These are phyloP conservation scores for Pelvicachromis taeniatus DNA, from an alignment of 2,113 vertebrate species.

Conservation along the genomic window DNA sequence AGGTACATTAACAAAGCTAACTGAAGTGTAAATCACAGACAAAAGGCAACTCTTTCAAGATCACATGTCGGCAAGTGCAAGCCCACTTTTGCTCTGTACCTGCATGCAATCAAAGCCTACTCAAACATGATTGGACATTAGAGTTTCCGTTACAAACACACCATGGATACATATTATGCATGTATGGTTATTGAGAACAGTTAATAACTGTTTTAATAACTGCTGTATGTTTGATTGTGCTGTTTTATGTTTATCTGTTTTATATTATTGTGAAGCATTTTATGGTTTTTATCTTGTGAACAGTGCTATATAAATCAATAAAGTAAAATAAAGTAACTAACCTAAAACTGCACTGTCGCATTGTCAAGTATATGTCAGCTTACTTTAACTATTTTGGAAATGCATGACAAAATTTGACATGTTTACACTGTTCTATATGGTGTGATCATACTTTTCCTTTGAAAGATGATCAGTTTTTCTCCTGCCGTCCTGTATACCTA, in stretches of 20 bases:
- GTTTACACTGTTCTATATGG: neutral
- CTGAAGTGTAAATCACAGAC: neutral
- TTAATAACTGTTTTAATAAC: neutral
- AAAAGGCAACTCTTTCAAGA: neutral
- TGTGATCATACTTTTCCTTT: neutral
- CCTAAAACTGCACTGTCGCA: neutral
- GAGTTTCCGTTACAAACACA: neutral
- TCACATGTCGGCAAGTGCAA: neutral
- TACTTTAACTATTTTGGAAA: neutral
- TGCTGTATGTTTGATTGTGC: too few species aligned
- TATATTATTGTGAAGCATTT: too few species aligned
- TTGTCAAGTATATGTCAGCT: neutral
- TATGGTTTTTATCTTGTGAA: too few species aligned
- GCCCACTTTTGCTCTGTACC: neutral
- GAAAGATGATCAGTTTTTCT: neutral
- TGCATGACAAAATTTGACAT: neutral
- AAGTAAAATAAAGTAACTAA: neutral
- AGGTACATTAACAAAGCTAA: neutral
- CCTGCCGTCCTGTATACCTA: neutral
- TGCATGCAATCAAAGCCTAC: neutral
- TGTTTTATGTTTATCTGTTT: too few species aligned
- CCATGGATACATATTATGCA: neutral
- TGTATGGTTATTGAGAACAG: neutral
- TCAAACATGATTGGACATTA: neutral
- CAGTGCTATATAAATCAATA: too few species aligned